Percentiles rank a stretch among this genome's conserved stretches.
These are phyloP conservation scores for Tryphoninae sp. DNA, from an alignment of 2,888 invertebrate species.

Conservation along the genomic window DNA sequence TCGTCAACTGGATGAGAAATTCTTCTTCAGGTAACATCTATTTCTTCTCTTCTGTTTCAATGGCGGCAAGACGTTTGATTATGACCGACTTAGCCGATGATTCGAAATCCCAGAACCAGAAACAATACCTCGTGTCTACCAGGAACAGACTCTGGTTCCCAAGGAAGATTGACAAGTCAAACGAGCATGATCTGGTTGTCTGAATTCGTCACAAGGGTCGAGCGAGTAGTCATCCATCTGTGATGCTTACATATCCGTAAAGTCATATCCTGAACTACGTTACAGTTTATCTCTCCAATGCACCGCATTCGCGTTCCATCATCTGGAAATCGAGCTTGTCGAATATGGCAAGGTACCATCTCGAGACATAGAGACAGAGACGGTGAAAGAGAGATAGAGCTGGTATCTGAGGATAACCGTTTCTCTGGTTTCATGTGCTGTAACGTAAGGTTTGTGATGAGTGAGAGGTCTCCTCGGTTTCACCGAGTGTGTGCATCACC, in stretches of 20 bases:
- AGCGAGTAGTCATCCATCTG: neutral
- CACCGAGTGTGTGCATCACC: conserved; percentile 41
- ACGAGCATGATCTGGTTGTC: neutral
- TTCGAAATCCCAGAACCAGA: neutral
- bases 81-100: neutral
- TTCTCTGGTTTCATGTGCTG: neutral
- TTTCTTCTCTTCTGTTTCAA: neutral
- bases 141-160: neutral
- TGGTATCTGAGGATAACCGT: neutral
- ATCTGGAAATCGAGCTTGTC: neutral
- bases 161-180: conserved; percentile 2
- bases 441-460: neutral
- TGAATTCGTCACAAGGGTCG: neutral
- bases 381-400: neutral
- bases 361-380: neutral
- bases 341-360: neutral
- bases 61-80: neutral
- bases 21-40: neutral
- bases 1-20: too few species aligned
- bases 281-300: neutral
- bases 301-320: neutral
- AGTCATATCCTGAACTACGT: neutral
- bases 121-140: neutral
- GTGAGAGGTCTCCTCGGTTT: conserved; percentile 41
- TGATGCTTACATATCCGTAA: neutral